Evolutionary conservation across 2,888 invertebrate species (phyloP), one percentile per base, ranked within the genome.

Genomic region (Anthoptus insignis): DNA sequence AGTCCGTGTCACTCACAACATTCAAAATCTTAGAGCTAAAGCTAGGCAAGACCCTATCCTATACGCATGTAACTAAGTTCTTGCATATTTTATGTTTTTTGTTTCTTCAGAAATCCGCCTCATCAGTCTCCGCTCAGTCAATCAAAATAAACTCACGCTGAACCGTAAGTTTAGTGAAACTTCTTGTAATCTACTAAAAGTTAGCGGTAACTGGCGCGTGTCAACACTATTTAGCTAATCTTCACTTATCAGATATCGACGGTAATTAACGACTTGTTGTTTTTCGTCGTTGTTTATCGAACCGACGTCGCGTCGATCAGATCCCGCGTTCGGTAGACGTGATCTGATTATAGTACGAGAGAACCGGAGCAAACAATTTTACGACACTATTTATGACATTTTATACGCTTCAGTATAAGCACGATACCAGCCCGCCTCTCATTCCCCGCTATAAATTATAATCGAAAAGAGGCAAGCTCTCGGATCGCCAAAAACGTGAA

Each of bases 391-490:
- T 89, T 89, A 89, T 87, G 85, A 81, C 84, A 77, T 82, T 82
- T 81, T 84, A 86, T 84, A 82, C 81, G 77, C 77, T 74, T 73
- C 70, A 65, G 69, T 70, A 66, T 73, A 71, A 47, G 71, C 65
- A 67, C 74, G 78, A 80, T 82, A 82, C 74, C 77, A 75, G 71
- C 66, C 76, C 75, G 74, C 75, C 76, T 79, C 82, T 81, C 82
- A 82, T 84, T 83, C 82, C 67, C 61, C 73, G 83, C 88, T 80
- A 89, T 90, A 90, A 90, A 89, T 90, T 89, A 89, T 89, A 90
- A 90, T 89, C 88, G 89, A 86, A 86, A 87, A 83, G 82, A 84
- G 85, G 80, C 86, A 80, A 83, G 84, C 84, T 82, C 86, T 84
- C 81, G 82, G 83, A 84, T 86, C 83, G 85, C 86, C 84, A 85